Evolutionary conservation across 1,140 invertebrate species (phyloP).

Genomic region (Magallana ariakensis): DNA sequence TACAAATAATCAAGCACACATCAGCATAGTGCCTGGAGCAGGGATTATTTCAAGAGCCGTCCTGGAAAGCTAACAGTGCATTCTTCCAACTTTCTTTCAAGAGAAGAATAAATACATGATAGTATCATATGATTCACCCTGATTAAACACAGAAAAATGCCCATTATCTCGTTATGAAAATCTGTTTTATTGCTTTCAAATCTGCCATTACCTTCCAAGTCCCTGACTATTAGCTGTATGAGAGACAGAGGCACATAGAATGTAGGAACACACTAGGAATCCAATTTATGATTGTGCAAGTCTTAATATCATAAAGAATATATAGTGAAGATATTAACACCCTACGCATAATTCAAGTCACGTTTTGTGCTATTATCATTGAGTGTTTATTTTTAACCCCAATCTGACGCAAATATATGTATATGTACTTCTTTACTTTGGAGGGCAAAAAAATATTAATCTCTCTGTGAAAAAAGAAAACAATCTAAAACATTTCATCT

Average conservation of each 20-base stretch:
- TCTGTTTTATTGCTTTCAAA: conserved; percentile 37
- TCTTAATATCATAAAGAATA: background rate
- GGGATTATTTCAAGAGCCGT: background rate
- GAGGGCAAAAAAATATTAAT: too few species aligned
- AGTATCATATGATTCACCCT: conserved; percentile 13
- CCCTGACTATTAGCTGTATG: background rate
- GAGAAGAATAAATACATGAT: conserved; percentile 26
- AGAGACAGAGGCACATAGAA: background rate
- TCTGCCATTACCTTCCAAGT: conserved; percentile 7
- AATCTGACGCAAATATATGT: too few species aligned
- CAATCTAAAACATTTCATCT: too few species aligned
- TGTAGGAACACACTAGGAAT: background rate
- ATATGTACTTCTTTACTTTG: too few species aligned
- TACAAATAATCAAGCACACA: background rate
- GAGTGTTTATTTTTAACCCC: background rate
- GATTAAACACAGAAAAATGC: conserved; percentile 35
- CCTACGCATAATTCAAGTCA: background rate
- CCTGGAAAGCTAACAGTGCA: background rate
- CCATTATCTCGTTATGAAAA: conserved; percentile 37
- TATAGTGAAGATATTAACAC: background rate
- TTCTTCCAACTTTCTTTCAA: conserved; percentile 31
- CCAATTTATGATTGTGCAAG: conserved; percentile 23
- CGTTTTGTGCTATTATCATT: background rate
- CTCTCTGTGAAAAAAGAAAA: too few species aligned
- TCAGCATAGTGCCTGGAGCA: background rate